Conservation (phyloP, 2,888 invertebrate species). For the Drosophila demipolita region DNA sequence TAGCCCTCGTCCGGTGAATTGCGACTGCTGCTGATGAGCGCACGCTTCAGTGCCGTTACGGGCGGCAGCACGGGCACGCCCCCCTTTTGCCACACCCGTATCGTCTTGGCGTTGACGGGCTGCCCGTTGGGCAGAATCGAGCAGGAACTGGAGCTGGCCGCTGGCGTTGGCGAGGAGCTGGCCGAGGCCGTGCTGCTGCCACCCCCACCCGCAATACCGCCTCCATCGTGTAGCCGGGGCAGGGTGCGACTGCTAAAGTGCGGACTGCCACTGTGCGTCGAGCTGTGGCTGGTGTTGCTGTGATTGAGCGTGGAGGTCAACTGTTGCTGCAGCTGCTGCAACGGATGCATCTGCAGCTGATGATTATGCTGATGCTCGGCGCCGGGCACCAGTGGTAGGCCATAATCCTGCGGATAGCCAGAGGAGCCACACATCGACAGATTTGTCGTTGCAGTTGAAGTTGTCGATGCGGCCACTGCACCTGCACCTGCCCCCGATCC, state of each 20-base stretch:
- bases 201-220: constrained; percentile 51
- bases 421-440: constrained; percentile 69
- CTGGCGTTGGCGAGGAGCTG: constrained; percentile 64
- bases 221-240: constrained; percentile 72
- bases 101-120: constrained; percentile 90
- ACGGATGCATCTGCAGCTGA: constrained; percentile 85
- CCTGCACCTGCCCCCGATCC: constrained; percentile 43
- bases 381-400: constrained; percentile 88
- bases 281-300: constrained; percentile 58
- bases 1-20: constrained; percentile 96
- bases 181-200: constrained; percentile 49
- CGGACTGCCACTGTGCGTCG: constrained; percentile 63
- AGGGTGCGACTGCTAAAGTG: constrained; percentile 78
- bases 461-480: constrained; percentile 69
- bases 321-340: constrained; percentile 85
- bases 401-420: constrained; percentile 92
- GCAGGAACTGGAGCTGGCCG: constrained; percentile 73
- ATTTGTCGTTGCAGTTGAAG: constrained; percentile 84
- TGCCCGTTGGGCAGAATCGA: constrained; percentile 83
- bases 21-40: constrained; percentile 92
- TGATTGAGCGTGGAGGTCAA: constrained; percentile 62
- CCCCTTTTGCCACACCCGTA: constrained; percentile 94
- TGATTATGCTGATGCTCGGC: constrained; percentile 85
- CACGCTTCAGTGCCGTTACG: constrained; percentile 93
- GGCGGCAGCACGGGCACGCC: constrained; percentile 93